phyloP scores from a whole-genome alignment of 2,888 invertebrate genomes.

The Frankliniella fusca region DNA sequence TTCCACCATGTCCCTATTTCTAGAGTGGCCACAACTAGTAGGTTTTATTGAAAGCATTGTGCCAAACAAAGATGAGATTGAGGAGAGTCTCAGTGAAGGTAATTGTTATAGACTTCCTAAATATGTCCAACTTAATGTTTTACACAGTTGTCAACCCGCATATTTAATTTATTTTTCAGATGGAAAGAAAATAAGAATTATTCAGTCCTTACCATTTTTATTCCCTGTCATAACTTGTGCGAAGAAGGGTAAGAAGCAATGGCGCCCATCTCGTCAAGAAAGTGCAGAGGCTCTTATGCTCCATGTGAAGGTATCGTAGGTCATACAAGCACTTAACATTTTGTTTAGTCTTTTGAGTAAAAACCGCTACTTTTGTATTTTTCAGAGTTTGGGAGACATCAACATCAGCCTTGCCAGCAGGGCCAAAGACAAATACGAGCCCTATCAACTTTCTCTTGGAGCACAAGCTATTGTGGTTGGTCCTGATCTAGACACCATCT shows the following conservation, averaged over 20 bases:
- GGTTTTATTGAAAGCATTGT: not conserved
- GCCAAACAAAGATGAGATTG: not conserved
- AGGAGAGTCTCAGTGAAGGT: not conserved
- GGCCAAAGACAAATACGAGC: not conserved
- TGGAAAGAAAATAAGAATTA: not conserved
- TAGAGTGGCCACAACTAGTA: not conserved
- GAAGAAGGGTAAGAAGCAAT: slow-evolving; percentile 11
- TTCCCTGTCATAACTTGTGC: slow-evolving; percentile 1
- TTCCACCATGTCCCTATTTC: not conserved
- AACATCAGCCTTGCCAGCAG: not conserved
- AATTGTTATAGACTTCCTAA: not conserved
- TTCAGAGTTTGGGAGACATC: not conserved
- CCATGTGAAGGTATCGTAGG: not conserved
- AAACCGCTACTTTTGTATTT: no score
- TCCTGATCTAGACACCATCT: not conserved
- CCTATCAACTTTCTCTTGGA: not conserved
- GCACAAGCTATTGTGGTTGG: not conserved
- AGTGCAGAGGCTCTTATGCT: not conserved
- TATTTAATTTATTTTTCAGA: not conserved
- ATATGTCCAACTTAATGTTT: not conserved
- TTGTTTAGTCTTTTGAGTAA: no score
- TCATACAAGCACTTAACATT: not conserved
- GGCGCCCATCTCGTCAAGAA: not conserved
- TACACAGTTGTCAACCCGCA: not conserved
- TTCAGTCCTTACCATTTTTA: not conserved